These are phyloP conservation scores for Nycticebus coucang DNA, from an alignment of 2,113 vertebrate genomes.

Conservation along the genomic window DNA sequence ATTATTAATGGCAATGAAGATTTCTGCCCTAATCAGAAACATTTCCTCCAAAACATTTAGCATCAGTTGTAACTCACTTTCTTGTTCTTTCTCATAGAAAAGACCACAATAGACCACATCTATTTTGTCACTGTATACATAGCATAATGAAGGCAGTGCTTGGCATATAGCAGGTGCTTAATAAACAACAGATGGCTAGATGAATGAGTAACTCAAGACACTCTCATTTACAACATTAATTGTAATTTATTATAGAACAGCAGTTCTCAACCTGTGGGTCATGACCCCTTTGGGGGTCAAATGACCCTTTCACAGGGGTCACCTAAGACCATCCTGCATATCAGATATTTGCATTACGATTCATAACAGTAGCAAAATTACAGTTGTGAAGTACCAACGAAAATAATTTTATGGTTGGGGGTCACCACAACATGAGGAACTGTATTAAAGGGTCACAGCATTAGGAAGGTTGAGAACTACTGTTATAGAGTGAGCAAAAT, in stretches of 20 bases:
- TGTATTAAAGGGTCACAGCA: too few relatives aligned
- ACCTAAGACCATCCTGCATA: too few relatives aligned
- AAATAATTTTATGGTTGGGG: too few relatives aligned
- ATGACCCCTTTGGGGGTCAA: too few relatives aligned
- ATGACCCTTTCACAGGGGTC: too few relatives aligned
- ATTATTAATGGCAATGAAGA: not conserved
- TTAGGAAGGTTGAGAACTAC: too few relatives aligned
- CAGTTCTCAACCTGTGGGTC: too few relatives aligned
- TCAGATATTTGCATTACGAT: too few relatives aligned
- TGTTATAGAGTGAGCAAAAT: not conserved
- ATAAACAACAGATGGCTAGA: slow-evolving; percentile 1
- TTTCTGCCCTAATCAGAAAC: slow-evolving; percentile 18
- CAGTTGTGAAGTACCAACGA: too few relatives aligned
- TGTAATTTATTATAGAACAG: not conserved
- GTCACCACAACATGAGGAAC: too few relatives aligned
- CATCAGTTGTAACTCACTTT: not conserved
- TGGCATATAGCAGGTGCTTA: slow-evolving; percentile 5
- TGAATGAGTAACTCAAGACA: not conserved
- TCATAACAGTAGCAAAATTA: too few relatives aligned
- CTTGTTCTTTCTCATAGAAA: not conserved
- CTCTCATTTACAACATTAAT: not conserved
- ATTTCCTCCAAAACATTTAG: not conserved
- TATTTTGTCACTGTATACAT: not conserved
- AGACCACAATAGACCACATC: not conserved
- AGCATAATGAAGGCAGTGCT: not conserved